Conservation (phyloP, 2,113 vertebrate species). For the Cynocephalus volans region DNA sequence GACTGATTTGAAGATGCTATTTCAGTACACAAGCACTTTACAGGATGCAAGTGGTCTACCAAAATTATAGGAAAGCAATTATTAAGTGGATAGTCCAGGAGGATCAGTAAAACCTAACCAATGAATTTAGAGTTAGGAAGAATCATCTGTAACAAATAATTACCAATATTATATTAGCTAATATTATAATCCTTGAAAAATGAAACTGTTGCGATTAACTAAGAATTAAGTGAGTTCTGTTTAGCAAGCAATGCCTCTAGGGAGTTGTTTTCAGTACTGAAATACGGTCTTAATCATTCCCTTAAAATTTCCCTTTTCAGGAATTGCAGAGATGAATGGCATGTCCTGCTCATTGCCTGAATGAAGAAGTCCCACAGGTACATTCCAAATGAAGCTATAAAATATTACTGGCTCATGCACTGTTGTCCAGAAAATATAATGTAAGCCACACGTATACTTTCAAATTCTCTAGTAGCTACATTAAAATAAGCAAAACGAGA, state of each 20-base stretch:
- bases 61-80: not conserved
- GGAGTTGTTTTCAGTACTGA: not conserved
- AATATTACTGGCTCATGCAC: not conserved
- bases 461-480: not conserved
- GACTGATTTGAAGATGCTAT: not conserved
- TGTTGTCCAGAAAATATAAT: not conserved
- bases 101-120: not conserved
- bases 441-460: not conserved
- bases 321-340: not conserved
- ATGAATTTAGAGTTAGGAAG: not conserved
- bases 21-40: not conserved
- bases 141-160: not conserved
- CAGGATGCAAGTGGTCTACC: not conserved
- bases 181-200: not conserved
- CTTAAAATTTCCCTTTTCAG: not conserved
- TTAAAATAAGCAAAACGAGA: not conserved
- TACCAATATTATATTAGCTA: not conserved
- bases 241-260: not conserved
- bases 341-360: not conserved
- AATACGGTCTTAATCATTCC: not conserved
- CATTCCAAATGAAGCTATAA: not conserved
- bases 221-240: not conserved
- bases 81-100: not conserved
- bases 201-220: not conserved
- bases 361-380: not conserved